A percentile compares a stretch with the other conserved stretches of the same genome.
phyloP scores from a whole-genome alignment of 1,140 invertebrate species.

The Antheraea mylitta region DNA sequence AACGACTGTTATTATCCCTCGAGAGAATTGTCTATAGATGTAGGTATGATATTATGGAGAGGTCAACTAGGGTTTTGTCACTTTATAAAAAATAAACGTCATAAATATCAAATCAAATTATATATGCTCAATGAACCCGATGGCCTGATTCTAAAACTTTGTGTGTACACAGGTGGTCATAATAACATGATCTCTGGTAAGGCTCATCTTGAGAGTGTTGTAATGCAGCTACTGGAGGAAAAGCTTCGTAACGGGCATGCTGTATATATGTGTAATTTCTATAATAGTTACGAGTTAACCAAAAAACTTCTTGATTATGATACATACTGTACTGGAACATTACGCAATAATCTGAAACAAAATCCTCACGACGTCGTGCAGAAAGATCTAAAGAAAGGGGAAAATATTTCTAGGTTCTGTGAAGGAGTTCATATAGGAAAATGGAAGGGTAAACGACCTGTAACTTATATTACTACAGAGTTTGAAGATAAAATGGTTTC shows the following conservation, averaged over 20 bases:
- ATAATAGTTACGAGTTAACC: conserved; percentile 33
- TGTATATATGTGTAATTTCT: conserved; percentile 60
- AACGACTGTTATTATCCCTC: conserved; percentile 39
- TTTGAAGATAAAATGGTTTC: conserved; percentile 24
- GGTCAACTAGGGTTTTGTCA: conserved; percentile 48
- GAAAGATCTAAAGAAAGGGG: conserved; percentile 42
- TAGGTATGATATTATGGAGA: conserved; percentile 57
- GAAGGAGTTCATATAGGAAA: conserved; percentile 38
- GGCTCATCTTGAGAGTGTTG: conserved; percentile 40
- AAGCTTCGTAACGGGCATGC: conserved; percentile 42
- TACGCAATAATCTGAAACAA: conserved; percentile 33
- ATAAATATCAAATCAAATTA: conserved; percentile 61
- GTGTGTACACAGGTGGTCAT: conserved; percentile 31
- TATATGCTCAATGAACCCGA: conserved; percentile 53
- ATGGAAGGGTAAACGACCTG: conserved; percentile 43
- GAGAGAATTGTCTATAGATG: conserved; percentile 49
- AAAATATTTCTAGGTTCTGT: conserved; percentile 38
- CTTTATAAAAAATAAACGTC: conserved; percentile 51
- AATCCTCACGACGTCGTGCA: conserved; percentile 36
- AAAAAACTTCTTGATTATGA: conserved; percentile 24
- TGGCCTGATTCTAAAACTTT: conserved; percentile 39
- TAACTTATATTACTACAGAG: conserved; percentile 33
- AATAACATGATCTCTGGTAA: conserved; percentile 26
- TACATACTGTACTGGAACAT: conserved; percentile 46
- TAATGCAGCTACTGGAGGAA: conserved; percentile 38